These are phyloP conservation scores for Trimorus sp. DNA, from an alignment of 2,888 invertebrate species.

Conservation along the genomic window DNA sequence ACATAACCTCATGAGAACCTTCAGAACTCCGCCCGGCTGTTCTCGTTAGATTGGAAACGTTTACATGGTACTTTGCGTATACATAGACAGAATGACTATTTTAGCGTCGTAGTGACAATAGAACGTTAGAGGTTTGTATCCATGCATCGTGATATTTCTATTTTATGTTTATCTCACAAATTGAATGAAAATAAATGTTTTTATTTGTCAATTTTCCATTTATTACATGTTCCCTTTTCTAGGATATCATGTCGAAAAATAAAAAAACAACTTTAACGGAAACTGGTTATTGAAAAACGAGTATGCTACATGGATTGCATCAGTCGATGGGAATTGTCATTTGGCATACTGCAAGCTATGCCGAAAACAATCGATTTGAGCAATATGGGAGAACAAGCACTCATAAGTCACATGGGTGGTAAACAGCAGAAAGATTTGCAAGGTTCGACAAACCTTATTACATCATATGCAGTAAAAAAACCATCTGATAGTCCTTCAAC, in stretches of 20 bases:
- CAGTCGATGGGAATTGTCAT: slow-evolving; percentile 6
- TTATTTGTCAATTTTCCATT: too few species aligned
- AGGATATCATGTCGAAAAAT: slow-evolving; percentile 6
- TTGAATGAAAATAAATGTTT: too few species aligned
- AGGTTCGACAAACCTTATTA: slow-evolving; percentile 8
- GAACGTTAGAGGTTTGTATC: too few species aligned
- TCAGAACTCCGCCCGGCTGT: too few species aligned
- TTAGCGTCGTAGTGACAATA: too few species aligned
- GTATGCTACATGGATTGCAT: slow-evolving; percentile 14
- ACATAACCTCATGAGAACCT: too few species aligned
- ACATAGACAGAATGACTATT: too few species aligned
- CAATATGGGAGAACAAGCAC: slow-evolving; percentile 54
- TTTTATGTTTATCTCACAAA: too few species aligned
- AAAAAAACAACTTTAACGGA: slow-evolving; percentile 23
- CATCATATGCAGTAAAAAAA: slow-evolving; percentile 12
- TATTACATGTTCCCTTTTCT: background rate
- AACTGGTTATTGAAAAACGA: slow-evolving; percentile 20
- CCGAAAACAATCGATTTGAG: slow-evolving; percentile 32
- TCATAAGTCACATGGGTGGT: slow-evolving; percentile 40
- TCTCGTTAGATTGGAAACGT: too few species aligned
- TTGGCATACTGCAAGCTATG: slow-evolving; percentile 41
- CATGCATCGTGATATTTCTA: too few species aligned
- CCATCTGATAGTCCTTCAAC: background rate
- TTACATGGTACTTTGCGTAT: too few species aligned
- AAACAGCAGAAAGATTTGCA: slow-evolving; percentile 36